Percentiles rank a stretch among this genome's conserved stretches.
These are phyloP conservation scores for Nerophis ophidion DNA, from an alignment of 2,113 vertebrate genomes.

Conservation along the genomic window DNA sequence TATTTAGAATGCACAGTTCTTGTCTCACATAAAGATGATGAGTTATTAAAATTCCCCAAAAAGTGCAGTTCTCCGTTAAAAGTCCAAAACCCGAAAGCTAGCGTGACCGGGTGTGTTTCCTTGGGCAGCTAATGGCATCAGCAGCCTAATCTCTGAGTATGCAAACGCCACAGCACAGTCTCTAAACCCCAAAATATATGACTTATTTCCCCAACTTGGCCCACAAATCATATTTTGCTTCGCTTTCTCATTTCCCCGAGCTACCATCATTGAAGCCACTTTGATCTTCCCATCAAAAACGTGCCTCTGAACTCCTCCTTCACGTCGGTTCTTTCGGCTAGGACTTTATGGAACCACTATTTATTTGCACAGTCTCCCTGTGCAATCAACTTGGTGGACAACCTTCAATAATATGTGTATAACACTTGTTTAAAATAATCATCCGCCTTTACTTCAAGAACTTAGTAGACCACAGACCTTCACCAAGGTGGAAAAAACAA, in stretches of 20 bases:
- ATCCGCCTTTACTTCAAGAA: too few species aligned
- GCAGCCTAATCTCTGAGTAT: constrained; percentile 42
- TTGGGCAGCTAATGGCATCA: constrained; percentile 35
- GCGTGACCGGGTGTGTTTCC: constrained; percentile 47
- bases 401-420: too few species aligned
- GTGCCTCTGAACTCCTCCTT: constrained; percentile 15
- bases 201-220: constrained; percentile 32
- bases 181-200: constrained; percentile 31
- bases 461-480: too few species aligned
- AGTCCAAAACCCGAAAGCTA: constrained; percentile 27
- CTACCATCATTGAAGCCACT: constrained; percentile 36
- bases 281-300: constrained; percentile 48
- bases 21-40: too few species aligned
- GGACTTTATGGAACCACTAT: constrained; percentile 18
- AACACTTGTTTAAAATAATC: too few species aligned
- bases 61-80: too few species aligned
- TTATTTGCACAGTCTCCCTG: constrained; percentile 35
- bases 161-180: constrained; percentile 34
- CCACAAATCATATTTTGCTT: constrained; percentile 27
- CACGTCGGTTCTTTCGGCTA: constrained; percentile 9
- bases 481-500: too few species aligned
- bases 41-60: too few species aligned
- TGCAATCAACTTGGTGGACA: background rate
- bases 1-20: too few species aligned
- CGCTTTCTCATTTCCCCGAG: constrained; percentile 22